Percentiles rank a stretch among this genome's conserved stretches.
These are phyloP conservation scores for Adelphocoris suturalis DNA, from an alignment of 2,888 invertebrate species.

Conservation along the genomic window DNA sequence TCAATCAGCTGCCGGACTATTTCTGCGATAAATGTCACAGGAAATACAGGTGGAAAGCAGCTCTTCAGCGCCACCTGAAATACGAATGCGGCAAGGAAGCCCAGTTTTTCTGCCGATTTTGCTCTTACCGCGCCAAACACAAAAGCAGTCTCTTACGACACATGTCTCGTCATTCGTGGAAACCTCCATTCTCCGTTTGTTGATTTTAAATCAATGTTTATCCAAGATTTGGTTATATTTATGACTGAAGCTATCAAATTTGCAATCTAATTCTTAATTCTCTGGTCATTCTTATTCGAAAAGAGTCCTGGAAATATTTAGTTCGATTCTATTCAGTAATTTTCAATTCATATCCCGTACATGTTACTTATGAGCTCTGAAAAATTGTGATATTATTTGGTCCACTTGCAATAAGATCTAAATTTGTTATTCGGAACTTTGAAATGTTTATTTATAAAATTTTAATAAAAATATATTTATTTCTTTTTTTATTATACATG, in stretches of 20 bases:
- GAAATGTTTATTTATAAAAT: not conserved
- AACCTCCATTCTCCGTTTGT: constrained; percentile 46
- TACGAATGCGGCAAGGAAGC: constrained; percentile 77
- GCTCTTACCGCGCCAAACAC: constrained; percentile 78
- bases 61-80: constrained; percentile 76
- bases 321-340: too few relatives aligned
- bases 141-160: constrained; percentile 78
- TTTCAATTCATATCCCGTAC: not conserved
- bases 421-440: not conserved
- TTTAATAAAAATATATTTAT: not conserved
- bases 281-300: too few relatives aligned
- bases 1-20: not conserved
- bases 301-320: too few relatives aligned
- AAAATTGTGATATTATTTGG: not conserved
- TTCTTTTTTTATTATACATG: too few relatives aligned
- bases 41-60: constrained; percentile 75
- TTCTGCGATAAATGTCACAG: constrained; percentile 73
- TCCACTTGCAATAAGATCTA: not conserved
- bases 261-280: too few relatives aligned
- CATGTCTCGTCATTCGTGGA: constrained; percentile 71
- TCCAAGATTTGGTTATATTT: not conserved
- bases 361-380: not conserved
- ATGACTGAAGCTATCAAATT: too few relatives aligned
- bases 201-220: not conserved
- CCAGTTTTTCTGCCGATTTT: constrained; percentile 73